A percentile compares a stretch with the other conserved stretches of the same genome.
Evolutionary conservation across 2,113 vertebrate species (phyloP).

Genomic region (Lycocorax pyrrhopterus): DNA sequence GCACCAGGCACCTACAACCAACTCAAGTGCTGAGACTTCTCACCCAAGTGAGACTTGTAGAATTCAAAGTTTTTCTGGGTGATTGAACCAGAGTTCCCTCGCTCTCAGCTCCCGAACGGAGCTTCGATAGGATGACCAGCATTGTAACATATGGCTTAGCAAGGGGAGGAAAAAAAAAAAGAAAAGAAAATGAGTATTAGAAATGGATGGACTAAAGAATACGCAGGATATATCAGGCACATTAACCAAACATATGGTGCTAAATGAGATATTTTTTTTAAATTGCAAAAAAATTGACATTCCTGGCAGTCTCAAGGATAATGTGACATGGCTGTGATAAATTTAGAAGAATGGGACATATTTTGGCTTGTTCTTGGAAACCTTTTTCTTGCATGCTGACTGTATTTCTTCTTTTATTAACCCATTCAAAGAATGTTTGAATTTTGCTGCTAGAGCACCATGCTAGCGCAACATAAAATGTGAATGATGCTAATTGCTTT

Average conservation of each 20-base stretch:
- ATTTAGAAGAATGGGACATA: slow-evolving; percentile 70
- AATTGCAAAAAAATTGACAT: slow-evolving; percentile 73
- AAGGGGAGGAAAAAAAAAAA: slow-evolving; percentile 15
- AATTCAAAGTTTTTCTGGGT: slow-evolving; percentile 33
- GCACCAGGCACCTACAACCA: not conserved
- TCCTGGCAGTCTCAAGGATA: slow-evolving; percentile 68
- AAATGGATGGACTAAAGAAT: slow-evolving; percentile 67
- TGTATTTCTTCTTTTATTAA: slow-evolving; percentile 73
- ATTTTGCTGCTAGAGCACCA: slow-evolving; percentile 66
- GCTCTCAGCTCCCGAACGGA: not conserved
- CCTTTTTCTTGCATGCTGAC: slow-evolving; percentile 68
- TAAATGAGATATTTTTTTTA: slow-evolving; percentile 64
- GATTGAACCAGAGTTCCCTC: slow-evolving; percentile 33
- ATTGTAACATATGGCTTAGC: slow-evolving; percentile 62
- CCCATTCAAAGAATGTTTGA: slow-evolving; percentile 72
- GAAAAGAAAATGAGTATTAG: slow-evolving; percentile 63
- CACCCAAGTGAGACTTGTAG: not conserved
- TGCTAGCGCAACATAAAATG: slow-evolving; percentile 63
- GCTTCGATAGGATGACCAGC: slow-evolving; percentile 10
- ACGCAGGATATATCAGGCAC: slow-evolving; percentile 72
- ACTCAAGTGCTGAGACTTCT: not conserved
- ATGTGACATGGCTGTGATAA: slow-evolving; percentile 69
- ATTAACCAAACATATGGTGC: slow-evolving; percentile 65
- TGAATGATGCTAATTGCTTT: slow-evolving; percentile 76
- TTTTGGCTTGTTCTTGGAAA: slow-evolving; percentile 68